Evolutionary conservation across 1,140 invertebrate genomes (phyloP).

Genomic region (Epicauta chinensis): DNA sequence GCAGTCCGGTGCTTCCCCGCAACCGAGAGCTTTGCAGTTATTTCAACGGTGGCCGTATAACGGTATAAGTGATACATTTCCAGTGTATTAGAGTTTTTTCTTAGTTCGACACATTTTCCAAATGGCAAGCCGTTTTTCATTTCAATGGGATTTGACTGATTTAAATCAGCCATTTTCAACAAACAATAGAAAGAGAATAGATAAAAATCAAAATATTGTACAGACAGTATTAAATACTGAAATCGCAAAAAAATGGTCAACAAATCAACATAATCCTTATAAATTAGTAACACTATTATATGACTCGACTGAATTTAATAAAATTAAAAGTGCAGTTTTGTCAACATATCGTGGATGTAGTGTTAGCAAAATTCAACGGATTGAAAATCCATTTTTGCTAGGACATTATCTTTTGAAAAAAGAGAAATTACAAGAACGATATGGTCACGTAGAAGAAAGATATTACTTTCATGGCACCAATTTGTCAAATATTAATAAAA

Average conservation of each 20-base stretch:
- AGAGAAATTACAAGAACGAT: constrained; percentile 1
- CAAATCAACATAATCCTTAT: not conserved
- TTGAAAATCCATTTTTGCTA: constrained; percentile 9
- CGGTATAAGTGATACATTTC: too few species aligned
- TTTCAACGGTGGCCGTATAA: too few species aligned
- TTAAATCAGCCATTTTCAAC: too few species aligned
- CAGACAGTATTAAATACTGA: not conserved
- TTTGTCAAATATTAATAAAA: not conserved
- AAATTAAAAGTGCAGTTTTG: not conserved
- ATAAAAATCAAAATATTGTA: not conserved
- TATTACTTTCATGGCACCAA: constrained; percentile 14
- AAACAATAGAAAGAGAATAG: too few species aligned
- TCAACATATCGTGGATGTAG: not conserved
- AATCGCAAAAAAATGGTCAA: not conserved
- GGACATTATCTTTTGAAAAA: constrained; percentile 7
- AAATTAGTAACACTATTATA: not conserved
- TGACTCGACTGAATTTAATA: not conserved
- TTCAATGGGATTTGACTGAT: too few species aligned
- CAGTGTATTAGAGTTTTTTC: too few species aligned
- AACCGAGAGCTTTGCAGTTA: too few species aligned
- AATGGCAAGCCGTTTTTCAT: too few species aligned
- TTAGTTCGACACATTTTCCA: too few species aligned
- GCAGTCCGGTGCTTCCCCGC: too few species aligned
- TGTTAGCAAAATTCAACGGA: not conserved
- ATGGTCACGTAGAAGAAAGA: not conserved